Conservation (phyloP, 2,888 invertebrate species). For the Stenolophus ochropezus region DNA sequence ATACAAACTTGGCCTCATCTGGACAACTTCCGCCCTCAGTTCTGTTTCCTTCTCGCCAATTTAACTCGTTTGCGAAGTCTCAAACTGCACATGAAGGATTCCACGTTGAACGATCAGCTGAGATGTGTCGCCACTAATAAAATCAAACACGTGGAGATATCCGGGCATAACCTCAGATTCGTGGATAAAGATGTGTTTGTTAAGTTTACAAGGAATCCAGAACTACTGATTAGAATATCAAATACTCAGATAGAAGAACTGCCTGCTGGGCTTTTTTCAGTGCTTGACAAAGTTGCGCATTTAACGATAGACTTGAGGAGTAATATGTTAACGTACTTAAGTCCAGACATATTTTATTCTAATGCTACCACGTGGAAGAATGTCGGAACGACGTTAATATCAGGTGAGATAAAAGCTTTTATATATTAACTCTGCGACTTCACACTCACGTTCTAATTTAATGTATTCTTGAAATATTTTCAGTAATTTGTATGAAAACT, state of each 20-base stretch:
- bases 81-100: constrained; percentile 85
- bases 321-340: constrained; percentile 86
- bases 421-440: no score
- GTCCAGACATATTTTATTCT: constrained; percentile 90
- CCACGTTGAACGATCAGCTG: constrained; percentile 83
- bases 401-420: constrained; percentile 75
- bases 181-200: constrained; percentile 87
- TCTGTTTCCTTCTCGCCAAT: constrained; percentile 83
- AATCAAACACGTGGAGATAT: constrained; percentile 86
- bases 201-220: constrained; percentile 83
- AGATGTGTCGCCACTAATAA: constrained; percentile 86
- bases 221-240: constrained; percentile 84
- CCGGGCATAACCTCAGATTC: constrained; percentile 82
- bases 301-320: constrained; percentile 87
- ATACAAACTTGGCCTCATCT: constrained; percentile 86
- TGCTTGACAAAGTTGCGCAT: constrained; percentile 85
- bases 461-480: neutral
- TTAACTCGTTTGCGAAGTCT: constrained; percentile 84
- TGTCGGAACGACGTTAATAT: constrained; percentile 90
- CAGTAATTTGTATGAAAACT: no score
- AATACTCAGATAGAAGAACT: constrained; percentile 86
- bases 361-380: constrained; percentile 92
- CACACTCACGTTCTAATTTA: neutral
- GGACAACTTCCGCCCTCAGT: constrained; percentile 77
- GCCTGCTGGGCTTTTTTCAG: constrained; percentile 86